Conservation (phyloP, 37 sponge, comb jelly and placozoan species). For the Axinella damicornis region DNA sequence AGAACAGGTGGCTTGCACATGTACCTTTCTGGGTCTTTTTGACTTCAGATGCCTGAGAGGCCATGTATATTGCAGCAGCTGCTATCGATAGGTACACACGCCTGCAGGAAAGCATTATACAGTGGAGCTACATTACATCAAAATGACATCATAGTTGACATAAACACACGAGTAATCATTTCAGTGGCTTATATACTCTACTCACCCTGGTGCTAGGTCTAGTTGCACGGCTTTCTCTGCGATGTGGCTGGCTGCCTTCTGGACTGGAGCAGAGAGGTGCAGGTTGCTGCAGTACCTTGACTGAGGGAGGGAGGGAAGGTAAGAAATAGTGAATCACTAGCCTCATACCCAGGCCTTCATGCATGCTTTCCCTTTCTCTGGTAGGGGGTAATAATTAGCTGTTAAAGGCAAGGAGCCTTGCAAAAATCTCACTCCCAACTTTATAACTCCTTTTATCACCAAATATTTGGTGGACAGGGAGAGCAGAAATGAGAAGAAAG, state of each 20-base stretch:
- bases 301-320: slow-evolving; percentile 29
- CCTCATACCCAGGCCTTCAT: too few relatives aligned
- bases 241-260: slow-evolving; percentile 94
- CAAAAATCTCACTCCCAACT: too few relatives aligned
- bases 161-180: background rate
- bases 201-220: slow-evolving; percentile 93
- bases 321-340: slow-evolving; percentile 8
- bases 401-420: too few relatives aligned
- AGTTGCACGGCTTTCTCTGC: slow-evolving; percentile 85
- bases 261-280: slow-evolving; percentile 66
- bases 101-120: too few relatives aligned
- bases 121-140: too few relatives aligned
- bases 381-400: too few relatives aligned
- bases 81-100: slow-evolving; percentile 89
- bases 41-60: slow-evolving; percentile 87
- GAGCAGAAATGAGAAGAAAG: too few relatives aligned
- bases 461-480: too few relatives aligned
- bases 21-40: slow-evolving; percentile 93
- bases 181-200: background rate
- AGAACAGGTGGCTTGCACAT: too few relatives aligned
- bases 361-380: too few relatives aligned
- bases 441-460: too few relatives aligned
- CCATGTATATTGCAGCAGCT: slow-evolving; percentile 97
- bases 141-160: too few relatives aligned
- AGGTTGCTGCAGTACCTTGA: slow-evolving; percentile 92